Percentiles rank a stretch among this genome's conserved stretches.
Evolutionary conservation across 2,797 vertebrate species (phyloP).

Genomic region (Dermochelys coriacea): DNA sequence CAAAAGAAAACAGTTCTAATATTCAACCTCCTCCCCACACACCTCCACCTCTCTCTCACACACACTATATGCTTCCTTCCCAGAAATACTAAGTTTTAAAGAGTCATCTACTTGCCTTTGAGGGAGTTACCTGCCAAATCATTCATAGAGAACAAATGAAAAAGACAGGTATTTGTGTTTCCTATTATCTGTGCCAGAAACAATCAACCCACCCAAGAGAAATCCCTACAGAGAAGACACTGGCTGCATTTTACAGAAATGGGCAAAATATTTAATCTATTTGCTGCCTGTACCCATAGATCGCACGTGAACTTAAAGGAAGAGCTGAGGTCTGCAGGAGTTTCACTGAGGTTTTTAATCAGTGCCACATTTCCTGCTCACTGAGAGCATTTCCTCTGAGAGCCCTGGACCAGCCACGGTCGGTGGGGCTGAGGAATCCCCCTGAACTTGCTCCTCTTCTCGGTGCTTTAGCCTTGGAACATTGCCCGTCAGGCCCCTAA

Average conservation of each 20-base stretch:
- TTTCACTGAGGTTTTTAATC: neutral
- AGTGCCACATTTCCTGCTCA: neutral
- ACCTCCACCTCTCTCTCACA: no score
- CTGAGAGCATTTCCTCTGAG: neutral
- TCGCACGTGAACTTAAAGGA: neutral
- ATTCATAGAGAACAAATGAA: neutral
- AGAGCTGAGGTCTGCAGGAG: neutral
- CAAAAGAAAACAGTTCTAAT: neutral
- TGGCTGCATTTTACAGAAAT: neutral
- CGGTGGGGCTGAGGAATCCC: neutral
- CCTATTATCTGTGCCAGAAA: neutral
- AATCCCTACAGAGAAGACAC: neutral
- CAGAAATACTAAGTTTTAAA: neutral
- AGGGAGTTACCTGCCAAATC: neutral
- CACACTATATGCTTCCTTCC: neutral
- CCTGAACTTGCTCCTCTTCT: neutral
- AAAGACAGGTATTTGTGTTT: neutral
- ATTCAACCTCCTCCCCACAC: no score
- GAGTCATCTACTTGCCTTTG: neutral
- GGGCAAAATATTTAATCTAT: neutral
- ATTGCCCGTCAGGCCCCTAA: neutral
- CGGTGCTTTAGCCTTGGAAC: neutral
- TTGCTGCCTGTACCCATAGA: neutral
- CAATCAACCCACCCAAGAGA: neutral
- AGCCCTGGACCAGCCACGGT: neutral